Evolutionary conservation across 1,140 invertebrate species (phyloP).

Genomic region (Drosophila pandora): DNA sequence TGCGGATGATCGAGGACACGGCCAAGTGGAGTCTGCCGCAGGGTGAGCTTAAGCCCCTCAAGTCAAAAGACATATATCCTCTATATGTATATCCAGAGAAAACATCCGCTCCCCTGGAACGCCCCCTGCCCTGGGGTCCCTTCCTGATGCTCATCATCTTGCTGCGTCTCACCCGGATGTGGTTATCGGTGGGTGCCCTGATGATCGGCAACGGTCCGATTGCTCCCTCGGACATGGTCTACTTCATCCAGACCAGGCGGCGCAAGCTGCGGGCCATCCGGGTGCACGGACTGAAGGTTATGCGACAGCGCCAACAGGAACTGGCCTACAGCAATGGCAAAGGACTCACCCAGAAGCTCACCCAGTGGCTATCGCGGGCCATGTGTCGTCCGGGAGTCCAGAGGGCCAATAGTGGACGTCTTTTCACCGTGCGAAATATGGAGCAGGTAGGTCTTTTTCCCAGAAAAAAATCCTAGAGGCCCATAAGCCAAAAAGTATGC

Average conservation of each 20-base stretch:
- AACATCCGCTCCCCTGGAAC: slow-evolving; percentile 43
- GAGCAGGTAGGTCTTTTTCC: slow-evolving; percentile 29
- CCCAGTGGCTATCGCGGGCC: slow-evolving; percentile 59
- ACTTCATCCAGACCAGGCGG: slow-evolving; percentile 76
- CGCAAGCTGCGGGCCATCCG: slow-evolving; percentile 74
- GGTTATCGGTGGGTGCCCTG: slow-evolving; percentile 70
- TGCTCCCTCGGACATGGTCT: slow-evolving; percentile 61
- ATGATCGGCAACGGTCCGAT: slow-evolving; percentile 73
- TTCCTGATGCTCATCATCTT: slow-evolving; percentile 70
- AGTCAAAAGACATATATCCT: background rate
- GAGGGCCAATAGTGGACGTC: slow-evolving; percentile 26
- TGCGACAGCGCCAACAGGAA: slow-evolving; percentile 52
- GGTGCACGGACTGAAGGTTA: slow-evolving; percentile 59
- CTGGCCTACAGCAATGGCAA: slow-evolving; percentile 12
- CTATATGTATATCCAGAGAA: slow-evolving; percentile 39
- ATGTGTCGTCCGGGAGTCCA: slow-evolving; percentile 68
- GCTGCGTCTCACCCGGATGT: slow-evolving; percentile 68
- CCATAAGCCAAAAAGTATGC: no score
- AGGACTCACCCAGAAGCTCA: slow-evolving; percentile 38
- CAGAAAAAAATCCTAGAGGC: no score
- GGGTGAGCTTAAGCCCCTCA: slow-evolving; percentile 29
- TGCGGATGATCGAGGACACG: slow-evolving; percentile 72
- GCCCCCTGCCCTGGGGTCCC: slow-evolving; percentile 72
- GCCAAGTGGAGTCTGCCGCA: slow-evolving; percentile 80
- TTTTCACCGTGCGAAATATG: slow-evolving; percentile 19